Evolutionary conservation across 2,797 vertebrate species (phyloP).

Genomic region (Antrozous pallidus): DNA sequence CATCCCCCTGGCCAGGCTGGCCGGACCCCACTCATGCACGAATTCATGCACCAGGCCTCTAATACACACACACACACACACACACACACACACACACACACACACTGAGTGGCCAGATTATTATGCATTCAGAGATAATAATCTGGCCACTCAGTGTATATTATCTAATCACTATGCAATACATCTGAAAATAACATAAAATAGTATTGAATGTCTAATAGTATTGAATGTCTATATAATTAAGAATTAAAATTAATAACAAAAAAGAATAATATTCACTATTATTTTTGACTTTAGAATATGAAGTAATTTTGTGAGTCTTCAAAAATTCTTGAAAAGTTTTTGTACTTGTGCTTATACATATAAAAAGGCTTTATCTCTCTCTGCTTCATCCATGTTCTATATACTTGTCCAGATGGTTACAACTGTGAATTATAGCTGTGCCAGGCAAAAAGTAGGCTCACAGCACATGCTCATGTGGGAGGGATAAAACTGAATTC

Average conservation of each 20-base stretch:
- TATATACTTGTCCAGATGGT: neutral
- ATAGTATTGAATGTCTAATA: neutral
- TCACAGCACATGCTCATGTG: neutral
- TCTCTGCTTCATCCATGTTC: neutral
- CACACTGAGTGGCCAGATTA: too few species aligned
- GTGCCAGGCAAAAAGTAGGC: neutral
- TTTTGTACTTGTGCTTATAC: neutral
- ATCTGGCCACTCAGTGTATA: neutral
- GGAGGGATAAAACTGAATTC: neutral
- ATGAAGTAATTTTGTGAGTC: neutral
- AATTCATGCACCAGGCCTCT: too few species aligned
- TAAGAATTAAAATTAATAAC: neutral
- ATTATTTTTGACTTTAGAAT: neutral
- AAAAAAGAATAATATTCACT: neutral
- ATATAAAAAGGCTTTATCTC: neutral
- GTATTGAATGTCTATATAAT: neutral
- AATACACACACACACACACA: too few species aligned
- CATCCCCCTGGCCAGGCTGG: too few species aligned
- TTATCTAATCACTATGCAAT: neutral
- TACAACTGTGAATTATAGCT: neutral
- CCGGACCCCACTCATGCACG: too few species aligned
- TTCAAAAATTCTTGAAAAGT: neutral
- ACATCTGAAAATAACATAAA: neutral
- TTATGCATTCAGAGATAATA: too few species aligned
- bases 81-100: too few species aligned